Conservation (phyloP, 2,888 invertebrate species). For the Pachliopta kotzebuea region DNA sequence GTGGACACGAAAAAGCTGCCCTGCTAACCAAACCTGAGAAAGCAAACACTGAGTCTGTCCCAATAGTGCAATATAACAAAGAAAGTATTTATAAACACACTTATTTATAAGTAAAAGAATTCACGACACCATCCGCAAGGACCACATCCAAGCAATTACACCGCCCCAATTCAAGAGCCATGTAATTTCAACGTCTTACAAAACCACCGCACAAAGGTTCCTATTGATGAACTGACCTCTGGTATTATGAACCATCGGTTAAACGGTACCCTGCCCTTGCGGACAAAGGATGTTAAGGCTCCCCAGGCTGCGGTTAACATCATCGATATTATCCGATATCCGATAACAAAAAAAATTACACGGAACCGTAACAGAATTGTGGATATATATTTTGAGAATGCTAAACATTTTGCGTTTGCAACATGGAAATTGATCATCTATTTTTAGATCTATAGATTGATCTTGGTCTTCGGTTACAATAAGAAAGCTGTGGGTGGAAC, state of each 20-base stretch:
- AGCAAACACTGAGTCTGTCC: no score
- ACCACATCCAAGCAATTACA: neutral
- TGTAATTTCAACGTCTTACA: constrained; percentile 4
- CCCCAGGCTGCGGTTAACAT: neutral
- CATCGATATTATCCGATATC: neutral
- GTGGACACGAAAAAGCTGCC: no score
- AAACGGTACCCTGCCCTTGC: constrained; percentile 4
- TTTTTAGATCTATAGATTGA: no score
- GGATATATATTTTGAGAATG: neutral
- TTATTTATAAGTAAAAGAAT: neutral
- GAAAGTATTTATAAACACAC: neutral
- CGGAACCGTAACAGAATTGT: neutral
- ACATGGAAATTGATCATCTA: no score
- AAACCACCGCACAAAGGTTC: neutral
- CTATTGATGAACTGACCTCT: neutral
- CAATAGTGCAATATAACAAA: no score
- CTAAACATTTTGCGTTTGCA: no score
- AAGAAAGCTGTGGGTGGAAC: no score
- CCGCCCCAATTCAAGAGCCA: neutral
- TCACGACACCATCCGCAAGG: neutral
- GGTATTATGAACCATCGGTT: constrained; percentile 5
- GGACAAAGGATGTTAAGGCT: neutral
- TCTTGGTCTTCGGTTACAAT: no score
- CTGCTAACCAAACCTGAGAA: no score
- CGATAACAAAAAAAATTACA: neutral